These are phyloP conservation scores for Gobio occitaniae DNA, from an alignment of 2,797 vertebrate species.

Conservation along the genomic window DNA sequence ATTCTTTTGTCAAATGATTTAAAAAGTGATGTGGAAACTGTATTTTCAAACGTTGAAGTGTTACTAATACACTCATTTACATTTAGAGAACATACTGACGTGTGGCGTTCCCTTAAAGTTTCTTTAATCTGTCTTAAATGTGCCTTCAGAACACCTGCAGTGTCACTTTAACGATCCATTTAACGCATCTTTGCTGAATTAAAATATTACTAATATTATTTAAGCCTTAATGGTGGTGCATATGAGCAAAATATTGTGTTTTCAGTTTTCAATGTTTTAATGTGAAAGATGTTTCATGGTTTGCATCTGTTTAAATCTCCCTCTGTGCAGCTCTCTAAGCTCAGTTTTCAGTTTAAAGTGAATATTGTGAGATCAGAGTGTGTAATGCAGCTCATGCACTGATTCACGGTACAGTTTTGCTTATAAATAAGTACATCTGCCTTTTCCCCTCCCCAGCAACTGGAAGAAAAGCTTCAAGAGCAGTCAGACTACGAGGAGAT, in stretches of 20 bases:
- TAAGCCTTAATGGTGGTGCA: not conserved
- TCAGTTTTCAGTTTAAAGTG: not conserved
- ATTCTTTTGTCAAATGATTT: too few relatives aligned
- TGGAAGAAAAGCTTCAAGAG: conserved; percentile 89
- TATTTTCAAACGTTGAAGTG: too few relatives aligned
- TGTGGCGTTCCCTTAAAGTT: too few relatives aligned
- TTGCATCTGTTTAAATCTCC: not conserved
- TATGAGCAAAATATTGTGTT: not conserved
- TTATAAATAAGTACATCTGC: conserved; percentile 19
- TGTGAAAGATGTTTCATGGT: not conserved
- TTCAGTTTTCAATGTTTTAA: not conserved
- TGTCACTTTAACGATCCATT: not conserved
- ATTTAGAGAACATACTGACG: too few relatives aligned
- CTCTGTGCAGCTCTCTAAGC: not conserved
- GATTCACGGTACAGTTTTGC: not conserved
- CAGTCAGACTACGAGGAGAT: conserved; percentile 91
- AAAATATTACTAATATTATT: not conserved
- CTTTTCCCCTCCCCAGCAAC: conserved; percentile 76
- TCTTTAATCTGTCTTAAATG: too few relatives aligned
- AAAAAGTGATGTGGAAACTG: too few relatives aligned
- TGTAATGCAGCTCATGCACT: not conserved
- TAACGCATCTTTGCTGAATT: not conserved
- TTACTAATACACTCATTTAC: too few relatives aligned
- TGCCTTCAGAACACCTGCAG: too few relatives aligned
- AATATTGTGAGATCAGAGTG: not conserved